Evolutionary conservation across 2,888 invertebrate genomes (phyloP), one percentile per base, ranked within the genome.

Genomic region (Nemotelus pantherinus): DNA sequence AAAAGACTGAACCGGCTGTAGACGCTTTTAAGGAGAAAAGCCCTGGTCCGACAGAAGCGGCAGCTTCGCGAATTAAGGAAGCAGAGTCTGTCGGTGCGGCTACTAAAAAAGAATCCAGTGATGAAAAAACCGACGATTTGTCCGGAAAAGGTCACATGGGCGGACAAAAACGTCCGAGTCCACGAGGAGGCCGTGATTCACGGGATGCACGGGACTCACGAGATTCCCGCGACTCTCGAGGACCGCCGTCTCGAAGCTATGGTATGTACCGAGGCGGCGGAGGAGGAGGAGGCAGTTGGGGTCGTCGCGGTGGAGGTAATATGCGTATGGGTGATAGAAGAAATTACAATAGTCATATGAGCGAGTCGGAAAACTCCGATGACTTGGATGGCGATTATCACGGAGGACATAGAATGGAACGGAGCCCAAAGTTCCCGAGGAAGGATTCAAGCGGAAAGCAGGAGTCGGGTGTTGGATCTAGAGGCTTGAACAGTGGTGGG

Each of bases 281-380:
- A 63, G 87, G 88, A 81, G 88, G 88, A 82, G 86, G 88, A 84
- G 89, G 86, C 55, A 82, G 84, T 77, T 84, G 86, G 83, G 83
- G 84, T 77, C 82, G 83, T 60, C 82, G 85, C 76, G 83, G 89
- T 88, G 85, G 89, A 63, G 82, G 83, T 50, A 53, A 55, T 41
- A 45, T 65, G 47, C 65, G 76, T 25, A 76, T 76, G 76, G 76
- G 76, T 7, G 77, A 74, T 3, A 47, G 77, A 44, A 47, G 77
- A 3, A 83, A 85, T 78, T 88, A 81, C 80, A 88, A 88, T 68
- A 88, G 88, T 25, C 89, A 89, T 45, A 89, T 88, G 82, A 88
- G 88, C 60, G 89, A 89, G 70, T 93, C 93, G 10, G 94, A 94
- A 83, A 85, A 86, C 60, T 93, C 93, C 0, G 94, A 94, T 82